These are phyloP conservation scores for Ormia ochracea DNA, from an alignment of 2,888 invertebrate genomes.

Conservation along the genomic window DNA sequence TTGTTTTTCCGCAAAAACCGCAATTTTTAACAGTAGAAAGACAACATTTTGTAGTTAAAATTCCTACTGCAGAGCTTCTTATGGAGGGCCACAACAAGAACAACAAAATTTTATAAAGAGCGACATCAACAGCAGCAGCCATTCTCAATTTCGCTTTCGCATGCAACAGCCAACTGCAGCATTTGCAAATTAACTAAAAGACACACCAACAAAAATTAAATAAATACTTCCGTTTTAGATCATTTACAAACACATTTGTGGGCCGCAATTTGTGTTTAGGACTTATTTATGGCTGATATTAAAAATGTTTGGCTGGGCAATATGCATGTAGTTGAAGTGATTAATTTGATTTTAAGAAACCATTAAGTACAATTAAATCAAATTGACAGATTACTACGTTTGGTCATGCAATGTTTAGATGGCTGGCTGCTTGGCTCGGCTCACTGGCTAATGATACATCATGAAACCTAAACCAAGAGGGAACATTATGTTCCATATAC, in stretches of 20 bases:
- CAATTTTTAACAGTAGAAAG: slow-evolving; percentile 6
- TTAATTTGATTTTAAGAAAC: slow-evolving; percentile 64
- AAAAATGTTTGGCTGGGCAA: slow-evolving; percentile 1
- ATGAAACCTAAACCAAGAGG: slow-evolving; percentile 21
- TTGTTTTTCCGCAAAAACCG: slow-evolving; percentile 33
- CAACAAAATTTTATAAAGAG: background rate
- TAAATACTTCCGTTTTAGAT: slow-evolving; percentile 57
- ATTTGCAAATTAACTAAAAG: background rate
- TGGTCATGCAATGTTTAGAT: slow-evolving; percentile 48
- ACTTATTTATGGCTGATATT: slow-evolving; percentile 39
- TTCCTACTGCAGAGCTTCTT: background rate
- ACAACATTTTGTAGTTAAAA: background rate
- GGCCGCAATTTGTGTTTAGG: slow-evolving; percentile 41
- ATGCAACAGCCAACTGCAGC: slow-evolving; percentile 17
- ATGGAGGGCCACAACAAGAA: background rate
- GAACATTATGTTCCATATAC: slow-evolving; percentile 31
- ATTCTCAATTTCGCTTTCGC: background rate
- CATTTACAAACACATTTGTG: slow-evolving; percentile 53
- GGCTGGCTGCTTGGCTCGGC: slow-evolving; percentile 2
- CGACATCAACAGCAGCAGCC: slow-evolving; percentile 32
- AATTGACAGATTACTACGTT: slow-evolving; percentile 62
- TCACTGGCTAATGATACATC: slow-evolving; percentile 50
- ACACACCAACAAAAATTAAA: slow-evolving; percentile 32
- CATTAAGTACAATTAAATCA: slow-evolving; percentile 65
- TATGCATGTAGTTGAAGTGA: slow-evolving; percentile 59